Percentiles rank a stretch among this genome's conserved stretches.
Conservation (phyloP, 2,888 invertebrate species). For the Drosophila basisetae region DNA sequence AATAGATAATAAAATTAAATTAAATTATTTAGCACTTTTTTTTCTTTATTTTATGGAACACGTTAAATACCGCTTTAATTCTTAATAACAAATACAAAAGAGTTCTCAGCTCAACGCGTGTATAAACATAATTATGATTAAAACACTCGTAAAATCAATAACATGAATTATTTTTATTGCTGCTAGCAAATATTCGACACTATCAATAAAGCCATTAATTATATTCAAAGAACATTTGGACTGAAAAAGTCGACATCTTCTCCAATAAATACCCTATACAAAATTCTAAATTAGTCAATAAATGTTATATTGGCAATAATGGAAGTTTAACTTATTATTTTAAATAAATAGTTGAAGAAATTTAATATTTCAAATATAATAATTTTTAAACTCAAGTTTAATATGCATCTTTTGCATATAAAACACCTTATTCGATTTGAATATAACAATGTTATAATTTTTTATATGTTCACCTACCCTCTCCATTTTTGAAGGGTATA, state of each 20-base stretch:
- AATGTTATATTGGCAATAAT: background rate
- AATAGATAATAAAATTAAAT: background rate
- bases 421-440: background rate
- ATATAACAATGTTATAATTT: background rate
- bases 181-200: constrained; percentile 19
- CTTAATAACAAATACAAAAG: constrained; percentile 1
- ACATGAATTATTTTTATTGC: constrained; percentile 17
- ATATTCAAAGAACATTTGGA: constrained; percentile 36
- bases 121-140: constrained; percentile 15
- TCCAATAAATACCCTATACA: constrained; percentile 3
- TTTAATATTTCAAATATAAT: background rate
- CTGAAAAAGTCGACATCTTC: background rate
- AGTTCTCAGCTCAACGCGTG: constrained; percentile 4
- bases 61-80: too few species aligned
- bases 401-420: background rate
- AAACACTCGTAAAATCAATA: constrained; percentile 15
- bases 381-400: background rate
- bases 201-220: constrained; percentile 64
- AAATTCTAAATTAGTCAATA: background rate
- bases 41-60: background rate
- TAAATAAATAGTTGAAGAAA: background rate
- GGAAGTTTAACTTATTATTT: background rate
- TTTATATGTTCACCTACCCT: background rate
- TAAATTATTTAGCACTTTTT: background rate
- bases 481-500: constrained; percentile 3